Evolutionary conservation across 2,113 vertebrate species (phyloP).

Genomic region (Hippocampus abdominalis): DNA sequence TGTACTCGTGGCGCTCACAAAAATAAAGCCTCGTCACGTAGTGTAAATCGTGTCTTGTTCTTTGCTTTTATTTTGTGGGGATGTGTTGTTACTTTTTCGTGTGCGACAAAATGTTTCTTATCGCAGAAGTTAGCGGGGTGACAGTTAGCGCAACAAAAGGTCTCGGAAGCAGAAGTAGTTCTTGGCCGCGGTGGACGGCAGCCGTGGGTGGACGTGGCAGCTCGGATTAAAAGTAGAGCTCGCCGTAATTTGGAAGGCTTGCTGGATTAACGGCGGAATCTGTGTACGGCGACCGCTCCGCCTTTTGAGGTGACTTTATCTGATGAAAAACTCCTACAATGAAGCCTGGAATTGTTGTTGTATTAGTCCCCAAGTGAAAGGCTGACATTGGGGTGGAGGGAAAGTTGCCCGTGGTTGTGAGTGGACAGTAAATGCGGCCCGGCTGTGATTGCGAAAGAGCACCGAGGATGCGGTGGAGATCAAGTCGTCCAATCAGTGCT

Average conservation of each 20-base stretch:
- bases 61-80: too few relatives aligned
- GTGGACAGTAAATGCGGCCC: background rate
- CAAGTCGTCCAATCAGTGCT: background rate
- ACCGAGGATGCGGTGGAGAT: background rate
- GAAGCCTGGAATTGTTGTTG: background rate
- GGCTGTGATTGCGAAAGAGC: background rate
- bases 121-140: background rate
- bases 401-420: background rate
- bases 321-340: background rate
- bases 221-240: background rate
- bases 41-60: too few relatives aligned
- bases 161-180: conserved; percentile 3
- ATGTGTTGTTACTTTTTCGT: background rate
- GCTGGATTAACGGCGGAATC: background rate
- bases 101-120: background rate
- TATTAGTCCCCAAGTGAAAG: background rate
- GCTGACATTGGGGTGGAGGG: background rate
- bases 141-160: background rate
- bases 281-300: background rate
- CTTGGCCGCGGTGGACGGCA: background rate
- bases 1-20: too few relatives aligned
- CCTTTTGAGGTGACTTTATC: background rate
- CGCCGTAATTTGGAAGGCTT: background rate
- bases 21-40: too few relatives aligned
- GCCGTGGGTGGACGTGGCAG: background rate